Conservation (phyloP, 2,888 invertebrate species). For the Meteorus cinctellus region DNA sequence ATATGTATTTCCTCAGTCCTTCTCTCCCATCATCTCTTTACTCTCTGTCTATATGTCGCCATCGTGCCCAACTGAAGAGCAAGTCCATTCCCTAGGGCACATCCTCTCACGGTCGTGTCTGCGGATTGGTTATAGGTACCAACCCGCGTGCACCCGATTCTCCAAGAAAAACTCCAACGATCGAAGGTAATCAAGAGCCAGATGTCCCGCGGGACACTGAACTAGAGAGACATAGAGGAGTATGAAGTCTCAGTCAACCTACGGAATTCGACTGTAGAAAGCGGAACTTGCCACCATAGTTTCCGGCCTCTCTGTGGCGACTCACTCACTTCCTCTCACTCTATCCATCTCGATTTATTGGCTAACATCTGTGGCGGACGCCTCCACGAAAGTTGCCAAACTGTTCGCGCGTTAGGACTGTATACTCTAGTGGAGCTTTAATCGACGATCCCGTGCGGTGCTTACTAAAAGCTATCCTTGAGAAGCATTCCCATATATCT, state of each 20-base stretch:
- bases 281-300: conserved; percentile 26
- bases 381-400: conserved; percentile 37
- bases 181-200: conserved; percentile 47
- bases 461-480: conserved; percentile 10
- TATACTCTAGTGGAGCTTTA: conserved; percentile 5
- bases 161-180: conserved; percentile 41
- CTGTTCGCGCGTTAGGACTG: neutral
- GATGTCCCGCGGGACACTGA: conserved; percentile 27
- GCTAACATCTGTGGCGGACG: conserved; percentile 41
- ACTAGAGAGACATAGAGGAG: neutral
- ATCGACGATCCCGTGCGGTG: conserved; percentile 9
- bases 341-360: neutral
- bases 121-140: conserved; percentile 30
- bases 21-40: neutral
- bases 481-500: neutral
- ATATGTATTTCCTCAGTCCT: neutral
- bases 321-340: neutral
- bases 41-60: conserved; percentile 5
- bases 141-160: conserved; percentile 15
- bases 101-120: conserved; percentile 30
- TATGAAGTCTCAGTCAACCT: conserved; percentile 5
- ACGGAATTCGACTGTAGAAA: conserved; percentile 33
- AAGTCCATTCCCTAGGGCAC: conserved; percentile 37
- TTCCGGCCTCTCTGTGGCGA: conserved; percentile 12
- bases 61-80: conserved; percentile 8